These are phyloP conservation scores for Musca domestica DNA, from an alignment of 1,140 invertebrate species.

Conservation along the genomic window DNA sequence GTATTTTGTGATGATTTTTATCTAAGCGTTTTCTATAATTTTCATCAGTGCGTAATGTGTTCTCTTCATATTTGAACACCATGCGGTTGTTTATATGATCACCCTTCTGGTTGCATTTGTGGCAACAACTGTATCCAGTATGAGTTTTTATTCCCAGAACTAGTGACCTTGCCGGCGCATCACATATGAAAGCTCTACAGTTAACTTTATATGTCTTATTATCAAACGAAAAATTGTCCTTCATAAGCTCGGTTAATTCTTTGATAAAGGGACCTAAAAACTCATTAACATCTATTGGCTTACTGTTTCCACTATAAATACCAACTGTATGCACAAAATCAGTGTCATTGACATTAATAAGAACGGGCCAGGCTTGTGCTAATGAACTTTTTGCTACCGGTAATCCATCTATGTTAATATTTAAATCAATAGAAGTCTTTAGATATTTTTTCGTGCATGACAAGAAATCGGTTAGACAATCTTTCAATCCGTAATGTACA, in stretches of 20 bases:
- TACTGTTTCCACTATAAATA: too few species aligned
- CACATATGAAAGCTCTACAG: slow-evolving; percentile 8
- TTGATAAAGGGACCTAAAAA: background rate
- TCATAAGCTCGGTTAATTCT: background rate
- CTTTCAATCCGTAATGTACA: too few species aligned
- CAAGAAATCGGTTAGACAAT: too few species aligned
- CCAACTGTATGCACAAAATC: too few species aligned
- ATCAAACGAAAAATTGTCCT: background rate
- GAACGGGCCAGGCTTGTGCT: background rate
- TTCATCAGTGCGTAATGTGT: slow-evolving; percentile 4
- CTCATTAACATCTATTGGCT: too few species aligned
- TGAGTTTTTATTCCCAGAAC: slow-evolving; percentile 13
- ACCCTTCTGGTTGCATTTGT: slow-evolving; percentile 15
- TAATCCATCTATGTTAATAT: too few species aligned
- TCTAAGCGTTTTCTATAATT: slow-evolving; percentile 7
- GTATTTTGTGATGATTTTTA: slow-evolving; percentile 14
- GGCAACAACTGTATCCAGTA: slow-evolving; percentile 17
- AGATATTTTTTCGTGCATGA: too few species aligned
- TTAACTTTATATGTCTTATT: slow-evolving; percentile 20
- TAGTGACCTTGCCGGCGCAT: slow-evolving; percentile 15
- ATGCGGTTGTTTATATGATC: slow-evolving; percentile 6
- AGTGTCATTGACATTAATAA: background rate
- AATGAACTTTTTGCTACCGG: background rate
- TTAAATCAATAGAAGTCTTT: too few species aligned
- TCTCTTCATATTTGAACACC: slow-evolving; percentile 8